Conservation (phyloP, 2,113 vertebrate species). For the Apeltes quadracus region DNA sequence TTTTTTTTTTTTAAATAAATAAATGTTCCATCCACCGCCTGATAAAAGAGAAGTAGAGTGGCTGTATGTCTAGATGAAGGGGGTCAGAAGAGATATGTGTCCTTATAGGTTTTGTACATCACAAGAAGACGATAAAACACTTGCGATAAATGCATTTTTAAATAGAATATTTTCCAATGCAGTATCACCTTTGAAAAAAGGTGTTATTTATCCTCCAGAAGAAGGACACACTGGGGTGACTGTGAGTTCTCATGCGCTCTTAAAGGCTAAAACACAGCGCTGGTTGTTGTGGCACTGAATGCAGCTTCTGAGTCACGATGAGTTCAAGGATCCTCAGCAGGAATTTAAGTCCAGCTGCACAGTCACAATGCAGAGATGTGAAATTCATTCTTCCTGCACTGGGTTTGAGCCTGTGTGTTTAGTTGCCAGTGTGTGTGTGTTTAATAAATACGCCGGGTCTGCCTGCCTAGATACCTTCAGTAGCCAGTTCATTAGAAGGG, state of each 20-base stretch:
- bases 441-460: constrained; percentile 53
- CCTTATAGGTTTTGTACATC: background rate
- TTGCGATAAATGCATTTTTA: background rate
- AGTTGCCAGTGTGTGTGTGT: constrained; percentile 49
- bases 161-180: background rate
- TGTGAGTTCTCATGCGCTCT: constrained; percentile 9
- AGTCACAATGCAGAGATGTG: constrained; percentile 25
- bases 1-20: background rate
- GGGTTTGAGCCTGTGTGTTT: constrained; percentile 31
- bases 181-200: background rate
- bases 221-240: background rate
- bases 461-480: constrained; percentile 63
- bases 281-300: constrained; percentile 13
- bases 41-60: background rate
- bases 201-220: background rate
- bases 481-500: constrained; percentile 79
- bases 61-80: background rate
- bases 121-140: background rate
- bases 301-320: constrained; percentile 13
- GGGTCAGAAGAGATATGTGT: background rate
- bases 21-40: background rate
- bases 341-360: constrained; percentile 38
- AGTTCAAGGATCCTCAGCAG: constrained; percentile 48
- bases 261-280: constrained; percentile 19
- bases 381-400: constrained; percentile 46